Evolutionary conservation across 1,140 invertebrate genomes (phyloP), one percentile per base, ranked within the genome.

Genomic region (Chrysoperla carnea): DNA sequence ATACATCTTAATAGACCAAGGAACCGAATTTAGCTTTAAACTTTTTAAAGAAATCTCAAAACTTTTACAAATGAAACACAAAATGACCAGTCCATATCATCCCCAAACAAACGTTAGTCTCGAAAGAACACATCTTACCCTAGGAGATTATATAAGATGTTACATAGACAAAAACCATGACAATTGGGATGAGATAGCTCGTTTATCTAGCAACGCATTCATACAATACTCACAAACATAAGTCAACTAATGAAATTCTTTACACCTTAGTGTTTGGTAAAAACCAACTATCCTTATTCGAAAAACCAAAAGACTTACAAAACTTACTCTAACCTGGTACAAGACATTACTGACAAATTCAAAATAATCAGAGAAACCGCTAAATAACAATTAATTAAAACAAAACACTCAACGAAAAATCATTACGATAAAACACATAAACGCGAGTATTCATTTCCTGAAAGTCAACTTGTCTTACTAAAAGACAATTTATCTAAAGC

Each of bases 201-300:
- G 39, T 62, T n/a, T 13, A 41, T 37, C 51, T 54, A 14, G 57
- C 59, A 0, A 60, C 59, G 53, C 62, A 57, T 42, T 47, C 46
- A 17, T 63, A 62, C 45, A 63, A 61, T 49, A 54, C 54, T 13
- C 47, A 40, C 11, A 45, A 52, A 37, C 56, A 69, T 43, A 49
- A 44, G 39, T 41, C 52, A 0, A 68, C 60, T 0, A 49, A 53
- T 7, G 62, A 44, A 14, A 56, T 57, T 4, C 62, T 66, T 1
- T 64, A 58, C 42, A 57, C 62, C 50, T 29, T 67, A 13, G 7
- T 67, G 6, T 62, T 59, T 44, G 60, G 63, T 12, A 47, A 36
- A 53, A 59, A 41, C 44, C 59, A 6, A 35, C 52, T 54, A 11
- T 49, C 41, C 37, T 42, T 38, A 11, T 13, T 54, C 15, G 12